Base-by-base conservation (phyloP, 30 jellyfish, hydroid and myxozoan species). In the Haliclystus octoradiatus region DNA sequence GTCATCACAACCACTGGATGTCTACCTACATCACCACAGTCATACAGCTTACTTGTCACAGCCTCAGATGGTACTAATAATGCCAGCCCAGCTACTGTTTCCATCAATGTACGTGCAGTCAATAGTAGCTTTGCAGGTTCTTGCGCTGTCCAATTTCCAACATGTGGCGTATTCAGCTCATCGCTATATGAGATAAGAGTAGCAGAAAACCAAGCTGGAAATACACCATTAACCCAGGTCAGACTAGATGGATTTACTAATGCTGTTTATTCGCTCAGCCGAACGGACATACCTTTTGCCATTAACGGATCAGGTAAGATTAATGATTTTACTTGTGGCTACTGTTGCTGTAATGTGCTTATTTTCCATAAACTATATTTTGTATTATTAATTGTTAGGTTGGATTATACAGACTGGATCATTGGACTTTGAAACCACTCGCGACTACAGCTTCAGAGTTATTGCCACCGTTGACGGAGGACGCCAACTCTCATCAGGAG, bases 391-490 rank as follows among this genome's bases (percentile, higher is more conserved):
- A 5, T 40, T 40, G 19, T 40, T 40, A 40, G 57, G 57, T 9
- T 40, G 57, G 57, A 19, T 40, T 9, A 40, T 40, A 40, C 57
- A 5, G 14, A 40, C 57, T 40, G 57, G 57, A 5, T 19, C 57
- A 9, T 9, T 40, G 57, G 57, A 40, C 57, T 40, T 5, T 19
- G 57, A 40, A 19, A 40, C 57, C 9, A 9, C 14, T 5, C 57
- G 57, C 57, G 57, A 40, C 57, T 40, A 40, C 57, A 40, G 57
- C 57, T 40, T 40, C 57, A 9, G 57, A 9, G 57, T 40, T 9
- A 9, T 5, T 9, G 57, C 57, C 19, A 40, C 9, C 19, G 57
- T 40, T 9, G 57, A 40, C 57, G 57, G 57, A 9, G 57, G 57
- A 9, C 9, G 14, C 57, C 57, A 40, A 19, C 14, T 40, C 14